Conservation (phyloP, 2,113 vertebrate species). For the Lampris megalopsis region DNA sequence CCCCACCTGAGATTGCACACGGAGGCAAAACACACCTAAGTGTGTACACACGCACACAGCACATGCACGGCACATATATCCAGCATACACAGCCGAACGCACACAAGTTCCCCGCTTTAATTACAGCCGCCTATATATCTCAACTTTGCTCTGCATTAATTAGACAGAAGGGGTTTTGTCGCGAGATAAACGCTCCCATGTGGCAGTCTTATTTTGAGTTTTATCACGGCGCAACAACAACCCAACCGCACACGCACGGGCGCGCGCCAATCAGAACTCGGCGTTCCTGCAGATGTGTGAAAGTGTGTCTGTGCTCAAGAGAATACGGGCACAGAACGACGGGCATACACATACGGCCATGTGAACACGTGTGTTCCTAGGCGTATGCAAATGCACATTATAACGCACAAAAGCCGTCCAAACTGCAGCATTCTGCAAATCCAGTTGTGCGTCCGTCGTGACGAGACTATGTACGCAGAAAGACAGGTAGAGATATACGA, state of each 20-base stretch:
- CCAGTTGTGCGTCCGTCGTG: not conserved
- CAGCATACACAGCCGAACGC: constrained; percentile 32
- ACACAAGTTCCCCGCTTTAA: constrained; percentile 59
- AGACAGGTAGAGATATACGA: not conserved
- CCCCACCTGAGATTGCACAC: constrained; percentile 46
- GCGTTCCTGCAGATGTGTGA: no score
- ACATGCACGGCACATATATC: constrained; percentile 32
- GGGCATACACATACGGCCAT: no score
- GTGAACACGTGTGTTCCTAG: no score
- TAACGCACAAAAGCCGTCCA: no score
- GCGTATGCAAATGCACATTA: no score
- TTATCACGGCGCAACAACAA: constrained; percentile 61
- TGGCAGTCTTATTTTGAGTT: constrained; percentile 73
- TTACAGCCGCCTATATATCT: constrained; percentile 72
- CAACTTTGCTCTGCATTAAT: constrained; percentile 76
- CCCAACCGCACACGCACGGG: constrained; percentile 15
- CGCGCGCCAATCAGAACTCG: no score
- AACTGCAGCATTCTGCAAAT: not conserved
- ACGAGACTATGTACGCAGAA: not conserved
- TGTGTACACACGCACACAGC: constrained; percentile 9
- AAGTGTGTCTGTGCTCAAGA: no score
- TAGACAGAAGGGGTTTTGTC: constrained; percentile 81
- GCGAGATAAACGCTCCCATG: constrained; percentile 81
- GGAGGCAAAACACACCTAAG: constrained; percentile 33
- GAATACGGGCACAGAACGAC: not conserved